A percentile compares a stretch with the other conserved stretches of the same genome.
Conservation (phyloP, 2,888 invertebrate genomes). For the Nesidiocoris tenuis region DNA sequence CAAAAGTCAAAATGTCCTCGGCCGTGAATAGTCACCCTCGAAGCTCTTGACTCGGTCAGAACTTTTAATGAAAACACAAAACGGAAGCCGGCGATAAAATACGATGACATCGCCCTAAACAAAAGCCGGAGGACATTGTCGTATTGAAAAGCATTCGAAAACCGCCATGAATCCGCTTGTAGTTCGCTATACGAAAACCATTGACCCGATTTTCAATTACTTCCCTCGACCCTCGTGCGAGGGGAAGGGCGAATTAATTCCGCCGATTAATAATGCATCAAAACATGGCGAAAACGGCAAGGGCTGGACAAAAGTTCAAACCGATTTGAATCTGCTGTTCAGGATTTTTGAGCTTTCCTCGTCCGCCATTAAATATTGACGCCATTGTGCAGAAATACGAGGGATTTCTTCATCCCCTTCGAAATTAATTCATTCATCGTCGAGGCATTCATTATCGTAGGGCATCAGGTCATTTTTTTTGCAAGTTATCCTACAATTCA, state of each 20-base stretch:
- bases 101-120: not conserved
- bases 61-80: not conserved
- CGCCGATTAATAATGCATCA: not conserved
- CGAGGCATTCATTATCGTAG: too few relatives aligned
- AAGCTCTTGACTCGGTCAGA: too few relatives aligned
- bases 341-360: too few relatives aligned
- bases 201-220: not conserved
- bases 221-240: not conserved
- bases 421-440: too few relatives aligned
- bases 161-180: not conserved
- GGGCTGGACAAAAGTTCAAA: not conserved
- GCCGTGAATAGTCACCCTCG: too few relatives aligned
- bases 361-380: too few relatives aligned
- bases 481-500: too few relatives aligned
- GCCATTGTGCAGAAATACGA: too few relatives aligned
- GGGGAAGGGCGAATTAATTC: not conserved
- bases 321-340: not conserved
- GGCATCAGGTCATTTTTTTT: too few relatives aligned
- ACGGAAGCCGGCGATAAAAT: not conserved
- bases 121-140: not conserved
- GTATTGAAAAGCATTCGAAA: not conserved
- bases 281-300: not conserved
- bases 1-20: not conserved
- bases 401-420: too few relatives aligned
- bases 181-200: not conserved